Base-by-base conservation (phyloP, 23 tunicate genomes). In the Halocynthia roretzi region DNA sequence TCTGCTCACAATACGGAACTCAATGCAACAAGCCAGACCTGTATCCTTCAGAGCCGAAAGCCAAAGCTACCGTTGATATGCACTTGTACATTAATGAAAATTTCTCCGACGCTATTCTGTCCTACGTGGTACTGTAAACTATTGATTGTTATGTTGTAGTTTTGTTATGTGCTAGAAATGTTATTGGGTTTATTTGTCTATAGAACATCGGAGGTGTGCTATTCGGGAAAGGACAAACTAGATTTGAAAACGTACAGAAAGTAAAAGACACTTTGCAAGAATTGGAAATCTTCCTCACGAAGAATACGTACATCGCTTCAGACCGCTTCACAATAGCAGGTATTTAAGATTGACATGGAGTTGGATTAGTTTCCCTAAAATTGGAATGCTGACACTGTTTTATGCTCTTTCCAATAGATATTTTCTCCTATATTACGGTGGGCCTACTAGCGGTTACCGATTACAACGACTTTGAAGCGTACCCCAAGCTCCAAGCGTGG, bases 181-280 rank as follows among this genome's bases (percentile, higher is more conserved):
- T 14, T 15, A 58, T 58, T 14, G 17, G 17, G 2, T 58, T 15
- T 65, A 65, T 10, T 65, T 0, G 5, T 74, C 18, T 8, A 15
- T 64, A 74, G 78, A 74, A 74, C 21, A 53, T 74, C 5, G 58
- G 58, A 22, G 78, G 78, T 7, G 78, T 74, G 20, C 56, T 74
- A 48, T 74, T 74, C 21, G 20, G 78, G 44, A 31, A 31, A 54
- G 78, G 56, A 53, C 31, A 74, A 20, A 54, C 64, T 5, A 74
- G 56, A 52, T 20, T 50, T 0, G 78, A 74, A 44, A 74, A 74
- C 19, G 14, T 74, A 11, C 44, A 5, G 5, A 53, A 74, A 54
- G 78, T 64, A 20, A 74, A 54, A 56, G 71, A 8, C 49, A 64
- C 78, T 4, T 44, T 74, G 31, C 50, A 54, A 56, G 5, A 62